A percentile compares a stretch with the other conserved stretches of the same genome.
Conservation (phyloP, 2,113 vertebrate species). For the Paramormyrops kingsleyae region DNA sequence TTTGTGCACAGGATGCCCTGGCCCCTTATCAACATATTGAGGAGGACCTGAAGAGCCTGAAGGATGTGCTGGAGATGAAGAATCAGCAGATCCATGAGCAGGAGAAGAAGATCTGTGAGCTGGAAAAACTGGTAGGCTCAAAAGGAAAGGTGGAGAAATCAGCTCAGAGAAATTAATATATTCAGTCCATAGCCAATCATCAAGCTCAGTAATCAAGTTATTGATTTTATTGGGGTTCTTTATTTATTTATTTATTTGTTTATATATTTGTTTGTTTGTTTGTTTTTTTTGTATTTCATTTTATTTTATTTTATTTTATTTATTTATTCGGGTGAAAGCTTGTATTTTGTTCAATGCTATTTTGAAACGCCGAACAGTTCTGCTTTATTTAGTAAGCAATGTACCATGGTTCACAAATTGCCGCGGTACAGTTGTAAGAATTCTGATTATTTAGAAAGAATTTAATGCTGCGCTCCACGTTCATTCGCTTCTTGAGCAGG, state of each 20-base stretch:
- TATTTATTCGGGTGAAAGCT: not conserved
- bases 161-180: not conserved
- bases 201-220: not conserved
- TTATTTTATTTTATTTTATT: too few relatives aligned
- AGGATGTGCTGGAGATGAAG: conserved; percentile 93
- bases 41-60: conserved; percentile 86
- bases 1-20: conserved; percentile 64
- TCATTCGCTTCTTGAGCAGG: conserved; percentile 62
- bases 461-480: conserved; percentile 43
- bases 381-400: not conserved
- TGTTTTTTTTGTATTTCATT: too few relatives aligned
- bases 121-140: conserved; percentile 86
- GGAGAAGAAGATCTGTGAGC: conserved; percentile 85
- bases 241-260: too few relatives aligned
- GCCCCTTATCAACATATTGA: conserved; percentile 92
- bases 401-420: not conserved
- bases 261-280: too few relatives aligned
- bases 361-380: not conserved
- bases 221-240: too few relatives aligned
- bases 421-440: not conserved
- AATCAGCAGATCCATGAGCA: conserved; percentile 93
- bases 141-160: conserved; percentile 21
- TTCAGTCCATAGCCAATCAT: not conserved
- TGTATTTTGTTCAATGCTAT: not conserved
- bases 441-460: conserved; percentile 24